Conservation (phyloP, 2,113 vertebrate genomes). For the Ramphastos sulfuratus region DNA sequence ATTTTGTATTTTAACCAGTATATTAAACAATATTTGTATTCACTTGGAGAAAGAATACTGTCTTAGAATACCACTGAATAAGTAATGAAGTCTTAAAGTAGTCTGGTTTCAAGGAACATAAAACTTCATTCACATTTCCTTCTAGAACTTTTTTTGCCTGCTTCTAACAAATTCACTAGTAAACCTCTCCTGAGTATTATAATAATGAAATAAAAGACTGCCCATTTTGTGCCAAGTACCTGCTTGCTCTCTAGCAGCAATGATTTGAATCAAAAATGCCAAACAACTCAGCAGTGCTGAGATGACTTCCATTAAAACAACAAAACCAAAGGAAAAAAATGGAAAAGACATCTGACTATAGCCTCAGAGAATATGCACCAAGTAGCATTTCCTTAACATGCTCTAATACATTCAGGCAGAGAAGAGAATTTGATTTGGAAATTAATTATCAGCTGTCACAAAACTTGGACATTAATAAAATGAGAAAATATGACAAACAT, state of each 20-base stretch:
- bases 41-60: not conserved
- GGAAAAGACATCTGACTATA: constrained; percentile 47
- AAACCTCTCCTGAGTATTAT: constrained; percentile 17
- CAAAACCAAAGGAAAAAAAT: not conserved
- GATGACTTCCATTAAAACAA: constrained; percentile 57
- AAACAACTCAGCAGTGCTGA: constrained; percentile 44
- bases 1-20: too few species aligned
- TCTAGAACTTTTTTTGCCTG: not conserved
- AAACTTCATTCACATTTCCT: constrained; percentile 1
- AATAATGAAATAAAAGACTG: constrained; percentile 39
- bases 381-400: constrained; percentile 64
- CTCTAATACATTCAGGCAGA: constrained; percentile 56
- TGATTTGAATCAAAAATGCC: constrained; percentile 62
- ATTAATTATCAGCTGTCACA: constrained; percentile 66
- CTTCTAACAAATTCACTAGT: not conserved
- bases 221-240: constrained; percentile 53
- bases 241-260: constrained; percentile 46
- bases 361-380: constrained; percentile 58
- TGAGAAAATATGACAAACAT: constrained; percentile 27
- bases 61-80: not conserved
- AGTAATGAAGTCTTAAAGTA: not conserved
- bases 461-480: constrained; percentile 60
- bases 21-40: not conserved
- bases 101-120: not conserved
- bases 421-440: constrained; percentile 62